A percentile compares a stretch with the other conserved stretches of the same genome.
Evolutionary conservation across 2,113 vertebrate species (phyloP).

Genomic region (Albula goreensis): DNA sequence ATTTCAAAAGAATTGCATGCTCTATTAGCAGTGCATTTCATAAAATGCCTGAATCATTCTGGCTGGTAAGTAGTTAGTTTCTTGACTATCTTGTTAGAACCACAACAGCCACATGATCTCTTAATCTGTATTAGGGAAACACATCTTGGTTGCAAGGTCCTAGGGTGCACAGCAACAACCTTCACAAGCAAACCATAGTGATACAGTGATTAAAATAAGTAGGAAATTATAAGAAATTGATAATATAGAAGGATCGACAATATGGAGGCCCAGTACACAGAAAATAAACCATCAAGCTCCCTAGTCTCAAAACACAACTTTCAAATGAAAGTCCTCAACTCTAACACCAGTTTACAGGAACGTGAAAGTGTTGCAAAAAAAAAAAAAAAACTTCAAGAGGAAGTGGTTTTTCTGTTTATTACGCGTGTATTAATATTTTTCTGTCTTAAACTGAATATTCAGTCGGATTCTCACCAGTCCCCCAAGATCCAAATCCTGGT

Average conservation of each 20-base stretch:
- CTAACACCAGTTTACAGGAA: too few species aligned
- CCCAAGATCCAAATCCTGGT: conserved; percentile 72
- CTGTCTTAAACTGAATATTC: too few species aligned
- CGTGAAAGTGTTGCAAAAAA: too few species aligned
- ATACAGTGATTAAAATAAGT: too few species aligned
- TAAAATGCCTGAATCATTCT: neutral
- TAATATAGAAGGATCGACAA: neutral
- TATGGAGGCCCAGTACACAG: too few species aligned
- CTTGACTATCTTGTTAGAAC: neutral
- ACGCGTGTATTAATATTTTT: too few species aligned
- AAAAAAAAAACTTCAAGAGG: too few species aligned
- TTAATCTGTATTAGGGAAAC: neutral
- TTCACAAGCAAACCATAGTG: too few species aligned
- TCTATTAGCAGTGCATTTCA: neutral
- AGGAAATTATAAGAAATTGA: neutral
- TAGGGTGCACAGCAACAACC: neutral
- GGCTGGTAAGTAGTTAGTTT: neutral
- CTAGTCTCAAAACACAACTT: too few species aligned
- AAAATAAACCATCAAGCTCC: too few species aligned
- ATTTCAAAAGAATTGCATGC: neutral
- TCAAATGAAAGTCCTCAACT: too few species aligned
- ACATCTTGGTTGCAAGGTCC: neutral
- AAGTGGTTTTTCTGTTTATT: too few species aligned
- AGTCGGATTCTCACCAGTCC: conserved; percentile 70
- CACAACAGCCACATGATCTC: neutral